Evolutionary conservation across 1,140 invertebrate species (phyloP), one percentile per base, ranked within the genome.

Genomic region (Drosophila santomea): DNA sequence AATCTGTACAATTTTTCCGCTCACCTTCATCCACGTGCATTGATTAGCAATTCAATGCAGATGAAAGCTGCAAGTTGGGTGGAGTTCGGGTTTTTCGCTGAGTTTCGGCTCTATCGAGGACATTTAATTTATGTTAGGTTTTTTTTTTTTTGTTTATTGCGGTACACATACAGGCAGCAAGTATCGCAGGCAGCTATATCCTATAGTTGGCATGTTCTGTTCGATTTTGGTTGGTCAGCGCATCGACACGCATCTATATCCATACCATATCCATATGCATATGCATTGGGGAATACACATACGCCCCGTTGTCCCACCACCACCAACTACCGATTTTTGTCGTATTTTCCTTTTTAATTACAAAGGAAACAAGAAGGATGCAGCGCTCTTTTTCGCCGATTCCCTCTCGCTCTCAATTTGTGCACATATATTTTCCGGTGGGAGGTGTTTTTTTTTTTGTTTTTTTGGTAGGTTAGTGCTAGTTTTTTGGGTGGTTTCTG

Each of bases 141-240:
- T 45, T 54, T 32, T 78, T 83, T 43, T 41, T 75, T 66, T 81
- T 88, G 83, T 88, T 89, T 88, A 80, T 88, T 74, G 84, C 67
- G 74, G 58, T 61, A 51, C 71, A 82, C 44, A 73, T 20, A 44
- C 17, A 39, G 12, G 12, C 4, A 14, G n/a, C 1, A 39, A 14
- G n/a, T 39, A n/a, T 64, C 28, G n/a, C 17, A 17, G 17, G 17
- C 17, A 12, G 32, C 11, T 38, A 28, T 47, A 41, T 52, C 23
- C 47, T n/a, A 11, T 39, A 11, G 15, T 17, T 38, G 45, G 52
- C 59, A 3, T 7, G 28, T 17, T 39, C 63, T 88, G 79, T 88
- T 88, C 84, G 83, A 88, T 88, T 88, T 88, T 88, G 83, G 83
- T 88, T 88, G 83, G 83, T 57, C 80, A 76, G 69, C 36, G 41